Percentiles rank a stretch among this genome's conserved stretches.
Conservation (phyloP, 30 jellyfish, hydroid and myxozoan species). For the Haliclystus octoradiatus region DNA sequence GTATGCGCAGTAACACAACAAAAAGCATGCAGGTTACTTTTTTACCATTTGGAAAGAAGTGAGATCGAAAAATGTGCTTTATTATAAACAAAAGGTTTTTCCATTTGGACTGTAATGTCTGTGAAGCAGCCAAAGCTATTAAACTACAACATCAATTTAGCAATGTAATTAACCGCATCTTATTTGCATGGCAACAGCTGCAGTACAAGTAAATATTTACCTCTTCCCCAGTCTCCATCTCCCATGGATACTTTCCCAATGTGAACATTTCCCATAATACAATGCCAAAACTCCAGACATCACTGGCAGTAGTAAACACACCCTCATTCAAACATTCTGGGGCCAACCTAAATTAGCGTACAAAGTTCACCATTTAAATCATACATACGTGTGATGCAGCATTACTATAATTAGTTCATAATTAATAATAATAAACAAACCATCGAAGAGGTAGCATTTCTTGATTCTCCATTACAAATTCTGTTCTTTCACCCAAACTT, state of each 20-base stretch:
- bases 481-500: slow-evolving; percentile 49
- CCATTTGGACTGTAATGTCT: too few species aligned
- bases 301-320: slow-evolving; percentile 80
- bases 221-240: slow-evolving; percentile 29
- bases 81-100: too few species aligned
- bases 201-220: slow-evolving; percentile 20
- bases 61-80: too few species aligned
- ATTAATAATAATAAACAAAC: slow-evolving; percentile 16
- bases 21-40: too few species aligned
- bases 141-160: too few species aligned
- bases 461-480: slow-evolving; percentile 66
- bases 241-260: slow-evolving; percentile 85
- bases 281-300: slow-evolving; percentile 97
- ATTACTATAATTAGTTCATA: background rate
- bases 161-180: too few species aligned
- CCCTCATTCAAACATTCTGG: slow-evolving; percentile 81
- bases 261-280: slow-evolving; percentile 94
- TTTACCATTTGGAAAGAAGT: too few species aligned
- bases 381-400: background rate
- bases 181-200: too few species aligned
- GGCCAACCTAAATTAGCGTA: slow-evolving; percentile 38
- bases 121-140: too few species aligned
- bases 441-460: slow-evolving; percentile 86
- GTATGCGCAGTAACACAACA: too few species aligned
- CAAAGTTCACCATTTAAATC: background rate